Evolutionary conservation across 2,113 vertebrate genomes (phyloP).

Genomic region (Oryzias celebensis): DNA sequence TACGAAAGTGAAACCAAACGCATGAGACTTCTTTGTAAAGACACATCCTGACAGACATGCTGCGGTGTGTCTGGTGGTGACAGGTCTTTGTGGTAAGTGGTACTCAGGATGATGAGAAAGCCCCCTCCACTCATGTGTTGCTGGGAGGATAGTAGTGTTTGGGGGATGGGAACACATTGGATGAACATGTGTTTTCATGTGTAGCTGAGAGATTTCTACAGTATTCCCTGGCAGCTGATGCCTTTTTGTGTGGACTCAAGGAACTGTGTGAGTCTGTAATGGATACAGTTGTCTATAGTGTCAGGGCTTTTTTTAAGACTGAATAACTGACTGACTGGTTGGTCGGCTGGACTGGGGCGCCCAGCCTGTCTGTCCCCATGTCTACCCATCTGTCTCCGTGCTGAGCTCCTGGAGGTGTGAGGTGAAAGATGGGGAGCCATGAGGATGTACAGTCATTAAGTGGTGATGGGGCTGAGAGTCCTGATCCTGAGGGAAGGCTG

Average conservation of each 20-base stretch:
- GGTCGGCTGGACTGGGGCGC: constrained; percentile 36
- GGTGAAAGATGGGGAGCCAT: constrained; percentile 78
- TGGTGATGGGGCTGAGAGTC: constrained; percentile 67
- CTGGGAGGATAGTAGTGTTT: constrained; percentile 9
- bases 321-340: constrained; percentile 23
- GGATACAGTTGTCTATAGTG: constrained; percentile 47
- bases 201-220: constrained; percentile 36
- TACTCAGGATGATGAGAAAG: constrained; percentile 49
- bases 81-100: constrained; percentile 1
- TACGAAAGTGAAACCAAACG: no score
- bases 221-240: constrained; percentile 51
- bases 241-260: constrained; percentile 27
- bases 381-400: constrained; percentile 68
- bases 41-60: background rate
- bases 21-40: no score
- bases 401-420: constrained; percentile 66
- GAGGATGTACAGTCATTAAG: constrained; percentile 67
- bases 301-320: constrained; percentile 34
- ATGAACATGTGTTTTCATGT: constrained; percentile 43
- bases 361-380: constrained; percentile 66
- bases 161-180: constrained; percentile 11
- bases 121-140: constrained; percentile 7
- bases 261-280: constrained; percentile 47
- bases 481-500: constrained; percentile 30
- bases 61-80: constrained; percentile 17